These are phyloP conservation scores for Rousettus madagascariensis DNA, from an alignment of 2,797 vertebrate species.

Conservation along the genomic window DNA sequence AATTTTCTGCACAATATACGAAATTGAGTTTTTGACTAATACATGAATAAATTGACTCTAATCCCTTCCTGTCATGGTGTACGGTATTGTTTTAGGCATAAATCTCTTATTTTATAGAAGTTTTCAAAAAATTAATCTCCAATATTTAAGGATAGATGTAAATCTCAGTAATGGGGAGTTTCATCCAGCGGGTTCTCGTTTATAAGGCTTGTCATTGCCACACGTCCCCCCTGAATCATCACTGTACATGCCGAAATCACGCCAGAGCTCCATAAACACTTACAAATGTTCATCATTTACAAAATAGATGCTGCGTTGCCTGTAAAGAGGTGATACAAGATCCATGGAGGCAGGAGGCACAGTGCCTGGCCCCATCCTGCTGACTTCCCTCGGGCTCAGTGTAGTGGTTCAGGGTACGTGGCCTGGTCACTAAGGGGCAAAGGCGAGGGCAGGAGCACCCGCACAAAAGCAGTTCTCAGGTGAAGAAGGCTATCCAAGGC, in stretches of 20 bases:
- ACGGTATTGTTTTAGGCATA: conserved; percentile 75
- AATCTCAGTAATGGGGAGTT: conserved; percentile 71
- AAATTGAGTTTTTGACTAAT: conserved; percentile 84
- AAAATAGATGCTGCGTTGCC: not conserved
- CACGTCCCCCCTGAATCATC: conserved; percentile 55
- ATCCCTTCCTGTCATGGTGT: conserved; percentile 71
- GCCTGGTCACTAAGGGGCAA: not conserved
- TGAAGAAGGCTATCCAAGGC: not conserved
- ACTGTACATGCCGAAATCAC: conserved; percentile 62
- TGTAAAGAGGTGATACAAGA: conserved; percentile 15
- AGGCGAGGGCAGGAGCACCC: too few relatives aligned
- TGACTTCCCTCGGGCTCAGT: rapidly evolving
- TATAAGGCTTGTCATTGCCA: conserved; percentile 58
- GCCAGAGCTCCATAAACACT: conserved; percentile 76
- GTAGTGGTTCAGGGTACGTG: rapidly evolving
- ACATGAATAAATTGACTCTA: conserved; percentile 82
- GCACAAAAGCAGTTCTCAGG: rapidly evolving
- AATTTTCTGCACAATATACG: conserved; percentile 84
- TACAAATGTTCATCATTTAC: conserved; percentile 75
- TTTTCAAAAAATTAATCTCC: conserved; percentile 68
- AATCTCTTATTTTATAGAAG: conserved; percentile 80
- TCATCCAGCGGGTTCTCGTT: not conserved
- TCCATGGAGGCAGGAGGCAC: rapidly evolving
- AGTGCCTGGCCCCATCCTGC: not conserved
- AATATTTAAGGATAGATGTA: conserved; percentile 72